Conservation (phyloP, 2,888 invertebrate species). For the Neria commutata region DNA sequence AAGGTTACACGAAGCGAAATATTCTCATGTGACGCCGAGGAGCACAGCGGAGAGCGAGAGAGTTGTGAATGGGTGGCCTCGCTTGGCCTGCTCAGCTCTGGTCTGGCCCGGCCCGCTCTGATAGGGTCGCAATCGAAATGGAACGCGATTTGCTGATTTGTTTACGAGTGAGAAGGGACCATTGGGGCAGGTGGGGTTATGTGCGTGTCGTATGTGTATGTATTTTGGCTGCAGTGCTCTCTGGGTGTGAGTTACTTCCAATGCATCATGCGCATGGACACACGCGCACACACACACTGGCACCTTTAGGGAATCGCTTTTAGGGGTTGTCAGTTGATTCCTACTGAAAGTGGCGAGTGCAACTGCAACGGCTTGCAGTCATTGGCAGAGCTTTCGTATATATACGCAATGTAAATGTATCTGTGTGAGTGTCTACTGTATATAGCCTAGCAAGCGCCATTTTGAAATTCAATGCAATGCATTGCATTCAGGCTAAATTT, state of each 20-base stretch:
- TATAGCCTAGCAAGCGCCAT: too few species aligned
- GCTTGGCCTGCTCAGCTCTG: too few species aligned
- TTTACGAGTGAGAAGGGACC: constrained; percentile 2
- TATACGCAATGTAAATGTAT: too few species aligned
- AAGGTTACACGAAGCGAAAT: constrained; percentile 30
- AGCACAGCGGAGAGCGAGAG: background rate
- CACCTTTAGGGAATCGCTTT: constrained; percentile 1
- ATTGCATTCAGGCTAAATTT: too few species aligned
- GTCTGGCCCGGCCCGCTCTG: constrained; percentile 2
- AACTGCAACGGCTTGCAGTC: constrained; percentile 24
- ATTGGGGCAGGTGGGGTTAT: constrained; percentile 5
- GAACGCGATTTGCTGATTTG: constrained; percentile 31
- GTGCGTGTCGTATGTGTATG: background rate
- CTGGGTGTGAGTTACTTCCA: constrained; percentile 3
- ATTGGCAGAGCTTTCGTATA: constrained; percentile 31
- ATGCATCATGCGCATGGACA: constrained; percentile 17
- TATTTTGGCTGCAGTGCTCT: constrained; percentile 28
- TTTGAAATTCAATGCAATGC: too few species aligned
- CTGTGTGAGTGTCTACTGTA: too few species aligned
- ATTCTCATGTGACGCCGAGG: constrained; percentile 32
- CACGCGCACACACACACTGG: background rate
- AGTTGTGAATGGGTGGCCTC: too few species aligned
- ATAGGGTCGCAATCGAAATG: constrained; percentile 21
- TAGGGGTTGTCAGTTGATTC: background rate
- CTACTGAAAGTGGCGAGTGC: constrained; percentile 10